Base-by-base conservation (phyloP, 37 sponge, comb jelly and placozoan species). In the Amphimedon queenslandica region DNA sequence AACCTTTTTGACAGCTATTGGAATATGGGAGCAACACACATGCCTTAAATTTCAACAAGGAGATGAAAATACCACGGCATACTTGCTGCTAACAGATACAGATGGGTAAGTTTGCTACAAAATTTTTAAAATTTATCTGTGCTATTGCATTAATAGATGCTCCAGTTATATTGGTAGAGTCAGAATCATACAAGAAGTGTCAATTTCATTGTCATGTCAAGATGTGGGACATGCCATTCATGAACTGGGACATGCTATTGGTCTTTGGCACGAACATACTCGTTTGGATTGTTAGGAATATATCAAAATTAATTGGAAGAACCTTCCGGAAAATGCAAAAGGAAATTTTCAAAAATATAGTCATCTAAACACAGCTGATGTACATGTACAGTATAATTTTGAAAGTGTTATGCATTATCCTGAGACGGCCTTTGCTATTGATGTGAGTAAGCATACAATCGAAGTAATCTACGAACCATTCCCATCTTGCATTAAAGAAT, bases 321-420 rank as follows among this genome's bases (percentile, higher is more conserved):
- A 76, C 37, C 31, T 84, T 11, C 3, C 24, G n/a, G 37, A 32
- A 39, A 64, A 20, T 6, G 51, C 70, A 31, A 24, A 23, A 1
- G 18, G 43, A 18, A 58, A 80, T 55, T 80, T 75, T 40, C 41
- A 69, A 42, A 11, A 41, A 13, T 47, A 61, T 18, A 18, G 60
- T 3, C 34, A 56, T 0, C 27, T 6, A 6, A n/a, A n/a, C 21
- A 40, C 69, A 10, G 68, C 72, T 3, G 64, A 72, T 37, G 74
- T 78, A 16, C n/a, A n/a, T n/a, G n/a, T n/a, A n/a, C 64, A 47
- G 30, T 89, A 89, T 42, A 84, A 89, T 43, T 73, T 66, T n/a
- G 76, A 69, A 29, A 83, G 84, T 57, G 66, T 89, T 10, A 89
- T 89, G 90, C 90, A 89, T 72, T 89, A 89, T 41, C 30, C 65